These are phyloP conservation scores for Sebastes iracundus DNA, from an alignment of 2,797 vertebrate genomes.

Conservation along the genomic window DNA sequence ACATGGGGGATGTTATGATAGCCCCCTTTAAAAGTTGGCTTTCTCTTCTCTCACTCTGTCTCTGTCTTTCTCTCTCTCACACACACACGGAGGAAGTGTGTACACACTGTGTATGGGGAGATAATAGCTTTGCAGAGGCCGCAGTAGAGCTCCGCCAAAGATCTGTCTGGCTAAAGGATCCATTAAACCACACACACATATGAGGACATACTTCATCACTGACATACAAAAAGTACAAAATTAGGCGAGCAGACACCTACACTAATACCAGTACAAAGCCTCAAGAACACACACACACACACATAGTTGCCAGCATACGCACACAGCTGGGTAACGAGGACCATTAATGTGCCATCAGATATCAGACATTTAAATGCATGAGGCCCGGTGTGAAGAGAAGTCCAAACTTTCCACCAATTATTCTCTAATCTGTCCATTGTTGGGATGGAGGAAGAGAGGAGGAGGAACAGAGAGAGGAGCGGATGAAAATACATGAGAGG, in stretches of 20 bases:
- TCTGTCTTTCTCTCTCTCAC: slow-evolving; percentile 1
- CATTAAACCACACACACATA: slow-evolving; percentile 58
- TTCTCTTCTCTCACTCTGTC: slow-evolving; percentile 28
- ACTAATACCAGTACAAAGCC: slow-evolving; percentile 22
- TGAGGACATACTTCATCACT: slow-evolving; percentile 41
- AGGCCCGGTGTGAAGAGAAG: slow-evolving; percentile 47
- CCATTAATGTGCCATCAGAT: slow-evolving; percentile 61
- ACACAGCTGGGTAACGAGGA: slow-evolving; percentile 25
- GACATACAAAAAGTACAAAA: slow-evolving; percentile 36
- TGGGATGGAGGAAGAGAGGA: slow-evolving; percentile 15
- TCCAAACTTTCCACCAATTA: slow-evolving; percentile 65
- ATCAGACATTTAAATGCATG: slow-evolving; percentile 51
- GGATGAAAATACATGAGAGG: background rate
- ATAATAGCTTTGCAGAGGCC: slow-evolving; percentile 68
- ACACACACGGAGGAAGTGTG: slow-evolving; percentile 41
- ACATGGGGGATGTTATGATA: slow-evolving; percentile 50
- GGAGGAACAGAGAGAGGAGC: background rate
- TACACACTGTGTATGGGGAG: slow-evolving; percentile 55
- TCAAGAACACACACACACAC: slow-evolving; percentile 13
- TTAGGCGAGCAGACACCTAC: slow-evolving; percentile 44
- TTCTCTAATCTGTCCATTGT: slow-evolving; percentile 44
- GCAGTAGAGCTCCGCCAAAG: slow-evolving; percentile 53
- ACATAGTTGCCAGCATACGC: background rate
- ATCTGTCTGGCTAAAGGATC: slow-evolving; percentile 63
- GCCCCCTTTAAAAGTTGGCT: slow-evolving; percentile 44